These are phyloP conservation scores for Poeciliopsis occidentalis DNA, from an alignment of 2,113 vertebrate genomes.

Conservation along the genomic window DNA sequence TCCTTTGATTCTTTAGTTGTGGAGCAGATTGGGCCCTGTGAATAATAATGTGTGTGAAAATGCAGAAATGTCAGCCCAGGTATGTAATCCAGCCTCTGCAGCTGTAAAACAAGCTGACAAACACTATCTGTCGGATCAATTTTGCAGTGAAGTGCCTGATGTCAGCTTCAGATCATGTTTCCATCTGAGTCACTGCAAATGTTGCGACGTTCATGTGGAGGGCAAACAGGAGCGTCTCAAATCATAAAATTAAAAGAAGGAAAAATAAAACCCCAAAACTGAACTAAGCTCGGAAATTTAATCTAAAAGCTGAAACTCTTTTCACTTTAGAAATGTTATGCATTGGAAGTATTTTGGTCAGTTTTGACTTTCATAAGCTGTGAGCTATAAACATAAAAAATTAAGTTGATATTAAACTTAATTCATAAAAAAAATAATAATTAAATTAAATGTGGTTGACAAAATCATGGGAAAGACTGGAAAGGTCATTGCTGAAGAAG, in stretches of 20 bases:
- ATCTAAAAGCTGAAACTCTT: too few relatives aligned
- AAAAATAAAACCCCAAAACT: too few relatives aligned
- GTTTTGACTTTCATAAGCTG: not conserved
- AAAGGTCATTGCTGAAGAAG: not conserved
- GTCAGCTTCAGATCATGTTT: constrained; percentile 59
- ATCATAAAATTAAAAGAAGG: too few relatives aligned
- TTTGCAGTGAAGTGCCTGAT: constrained; percentile 31
- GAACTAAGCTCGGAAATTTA: too few relatives aligned
- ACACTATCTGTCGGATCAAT: constrained; percentile 36
- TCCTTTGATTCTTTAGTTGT: not conserved
- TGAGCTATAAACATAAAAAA: not conserved
- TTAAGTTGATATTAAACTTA: not conserved
- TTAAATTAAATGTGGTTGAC: not conserved
- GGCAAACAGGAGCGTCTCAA: constrained; percentile 14
- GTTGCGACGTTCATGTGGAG: constrained; percentile 39
- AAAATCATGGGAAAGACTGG: not conserved
- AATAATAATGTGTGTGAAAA: constrained; percentile 30
- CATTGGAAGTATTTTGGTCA: not conserved
- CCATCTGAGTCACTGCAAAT: constrained; percentile 54
- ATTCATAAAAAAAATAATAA: too few relatives aligned
- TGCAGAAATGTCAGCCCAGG: constrained; percentile 15
- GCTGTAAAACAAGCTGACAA: constrained; percentile 40
- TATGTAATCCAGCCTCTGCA: constrained; percentile 20
- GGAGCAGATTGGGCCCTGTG: constrained; percentile 22
- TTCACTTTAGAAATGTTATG: not conserved